Percentiles rank a stretch among this genome's conserved stretches.
phyloP scores from a whole-genome alignment of 2,888 invertebrate species.

The Ennomos erosarius region DNA sequence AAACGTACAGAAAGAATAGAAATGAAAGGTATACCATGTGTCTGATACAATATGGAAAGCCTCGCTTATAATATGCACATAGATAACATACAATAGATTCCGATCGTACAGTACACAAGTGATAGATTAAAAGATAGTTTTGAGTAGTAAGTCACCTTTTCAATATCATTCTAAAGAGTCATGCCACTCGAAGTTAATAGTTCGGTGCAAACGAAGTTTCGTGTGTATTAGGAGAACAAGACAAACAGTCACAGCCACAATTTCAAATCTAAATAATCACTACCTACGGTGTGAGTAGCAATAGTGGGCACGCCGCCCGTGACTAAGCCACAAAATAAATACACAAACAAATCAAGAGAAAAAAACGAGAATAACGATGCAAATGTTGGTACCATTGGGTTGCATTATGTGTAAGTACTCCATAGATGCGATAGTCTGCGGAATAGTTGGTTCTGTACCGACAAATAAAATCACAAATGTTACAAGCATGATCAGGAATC shows the following conservation, averaged over 20 bases:
- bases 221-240: constrained; percentile 45
- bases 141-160: constrained; percentile 91
- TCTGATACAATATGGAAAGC: constrained; percentile 73
- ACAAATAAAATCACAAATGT: constrained; percentile 80
- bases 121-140: constrained; percentile 84
- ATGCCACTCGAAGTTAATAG: constrained; percentile 55
- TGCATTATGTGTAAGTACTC: constrained; percentile 83
- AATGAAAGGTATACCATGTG: constrained; percentile 57
- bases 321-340: constrained; percentile 51
- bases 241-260: constrained; percentile 82
- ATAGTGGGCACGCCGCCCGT: constrained; percentile 48
- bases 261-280: constrained; percentile 61
- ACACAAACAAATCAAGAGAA: constrained; percentile 53
- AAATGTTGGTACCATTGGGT: constrained; percentile 81
- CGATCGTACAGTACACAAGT: constrained; percentile 62
- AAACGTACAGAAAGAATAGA: constrained; percentile 48
- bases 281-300: constrained; percentile 58
- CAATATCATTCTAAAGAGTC: constrained; percentile 62
- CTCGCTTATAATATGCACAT: constrained; percentile 70
- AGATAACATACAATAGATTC: constrained; percentile 61
- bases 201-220: constrained; percentile 44
- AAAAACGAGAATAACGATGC: constrained; percentile 66
- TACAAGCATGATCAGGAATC: constrained; percentile 67
- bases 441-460: constrained; percentile 82
- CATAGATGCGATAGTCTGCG: constrained; percentile 83